Evolutionary conservation across 2,888 invertebrate species (phyloP).

Genomic region (Isotomurus palustris): DNA sequence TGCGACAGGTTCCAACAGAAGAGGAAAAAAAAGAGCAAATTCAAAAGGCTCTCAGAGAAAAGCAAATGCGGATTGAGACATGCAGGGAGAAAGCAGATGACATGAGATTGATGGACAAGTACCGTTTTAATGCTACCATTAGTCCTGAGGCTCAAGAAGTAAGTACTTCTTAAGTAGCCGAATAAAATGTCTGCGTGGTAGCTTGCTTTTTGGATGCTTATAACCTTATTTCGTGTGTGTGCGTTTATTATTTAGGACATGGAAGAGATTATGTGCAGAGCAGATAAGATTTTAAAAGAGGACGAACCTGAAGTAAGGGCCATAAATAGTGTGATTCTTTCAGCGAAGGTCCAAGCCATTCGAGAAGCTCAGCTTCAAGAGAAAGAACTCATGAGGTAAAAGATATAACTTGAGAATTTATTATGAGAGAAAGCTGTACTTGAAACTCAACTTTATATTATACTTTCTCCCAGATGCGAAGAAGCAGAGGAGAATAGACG

Average conservation of each 20-base stretch:
- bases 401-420: slow-evolving; percentile 1
- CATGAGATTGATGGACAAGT: slow-evolving; percentile 37
- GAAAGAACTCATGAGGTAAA: slow-evolving; percentile 50
- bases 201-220: neutral
- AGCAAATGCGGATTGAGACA: slow-evolving; percentile 23
- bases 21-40: slow-evolving; percentile 36
- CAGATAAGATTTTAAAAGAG: slow-evolving; percentile 36
- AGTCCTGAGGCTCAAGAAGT: slow-evolving; percentile 42
- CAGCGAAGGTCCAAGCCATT: slow-evolving; percentile 78
- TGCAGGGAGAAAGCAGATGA: slow-evolving; percentile 39
- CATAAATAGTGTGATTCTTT: slow-evolving; percentile 72
- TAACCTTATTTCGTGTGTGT: neutral
- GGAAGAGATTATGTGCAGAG: slow-evolving; percentile 40
- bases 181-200: neutral
- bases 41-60: slow-evolving; percentile 10
- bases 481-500: slow-evolving; percentile 41
- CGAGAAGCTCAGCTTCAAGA: slow-evolving; percentile 76
- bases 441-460: neutral
- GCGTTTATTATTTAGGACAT: slow-evolving; percentile 20
- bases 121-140: slow-evolving; percentile 33
- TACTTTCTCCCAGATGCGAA: slow-evolving; percentile 28
- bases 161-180: neutral
- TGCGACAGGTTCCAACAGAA: slow-evolving; percentile 18
- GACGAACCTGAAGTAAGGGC: slow-evolving; percentile 58
- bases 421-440: neutral